Conservation (phyloP, 2,113 vertebrate species). For the Psammodynastes pulverulentus region DNA sequence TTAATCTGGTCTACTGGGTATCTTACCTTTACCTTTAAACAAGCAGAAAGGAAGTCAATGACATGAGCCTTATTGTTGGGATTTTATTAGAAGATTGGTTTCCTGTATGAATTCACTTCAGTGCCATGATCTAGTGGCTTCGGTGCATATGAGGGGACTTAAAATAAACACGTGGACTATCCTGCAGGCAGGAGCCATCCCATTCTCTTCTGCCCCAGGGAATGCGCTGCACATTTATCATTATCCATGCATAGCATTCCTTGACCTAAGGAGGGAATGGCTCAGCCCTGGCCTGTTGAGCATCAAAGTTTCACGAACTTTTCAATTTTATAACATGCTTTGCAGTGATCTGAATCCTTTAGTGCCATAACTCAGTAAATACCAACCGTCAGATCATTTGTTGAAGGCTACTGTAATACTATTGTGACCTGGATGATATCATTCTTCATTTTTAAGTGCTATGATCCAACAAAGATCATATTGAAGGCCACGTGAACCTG, state of each 20-base stretch:
- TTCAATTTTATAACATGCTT: conserved; percentile 37
- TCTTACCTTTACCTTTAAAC: conserved; percentile 95
- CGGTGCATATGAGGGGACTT: background rate
- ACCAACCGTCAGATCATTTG: conserved; percentile 36
- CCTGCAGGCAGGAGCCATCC: conserved; percentile 6
- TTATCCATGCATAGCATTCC: conserved; percentile 4
- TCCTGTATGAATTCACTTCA: conserved; percentile 57
- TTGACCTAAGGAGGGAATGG: background rate
- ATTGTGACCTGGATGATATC: conserved; percentile 51
- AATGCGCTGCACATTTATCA: background rate
- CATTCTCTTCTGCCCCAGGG: background rate
- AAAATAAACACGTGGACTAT: background rate
- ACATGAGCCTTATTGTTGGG: conserved; percentile 63
- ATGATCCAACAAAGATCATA: conserved; percentile 36
- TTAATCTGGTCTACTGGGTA: conserved; percentile 98
- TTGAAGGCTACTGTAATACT: conserved; percentile 49
- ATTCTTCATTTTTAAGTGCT: conserved; percentile 54
- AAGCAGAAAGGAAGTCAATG: conserved; percentile 39
- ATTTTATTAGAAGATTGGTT: conserved; percentile 61
- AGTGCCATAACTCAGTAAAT: conserved; percentile 61
- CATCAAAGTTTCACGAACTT: background rate
- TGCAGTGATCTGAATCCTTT: conserved; percentile 59
- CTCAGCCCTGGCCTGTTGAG: background rate
- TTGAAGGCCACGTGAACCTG: conserved; percentile 38
- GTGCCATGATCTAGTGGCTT: conserved; percentile 1